These are phyloP conservation scores for Caenorhabditis panamensis DNA, from an alignment of 2,888 invertebrate genomes.

Conservation along the genomic window DNA sequence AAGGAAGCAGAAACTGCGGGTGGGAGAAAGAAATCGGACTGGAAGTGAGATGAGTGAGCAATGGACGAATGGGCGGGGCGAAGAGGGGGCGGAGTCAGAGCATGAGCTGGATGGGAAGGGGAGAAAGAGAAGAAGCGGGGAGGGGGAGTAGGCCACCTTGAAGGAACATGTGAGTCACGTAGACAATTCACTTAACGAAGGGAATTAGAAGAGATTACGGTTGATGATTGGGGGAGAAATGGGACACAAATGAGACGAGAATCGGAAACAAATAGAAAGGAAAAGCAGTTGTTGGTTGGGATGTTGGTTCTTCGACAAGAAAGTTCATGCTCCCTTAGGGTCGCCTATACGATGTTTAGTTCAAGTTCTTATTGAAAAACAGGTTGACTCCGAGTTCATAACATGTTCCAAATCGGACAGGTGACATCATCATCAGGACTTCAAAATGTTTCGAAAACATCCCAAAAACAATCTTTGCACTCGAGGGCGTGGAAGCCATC, in stretches of 20 bases:
- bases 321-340: not conserved
- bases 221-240: not conserved
- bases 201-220: not conserved
- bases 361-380: too few species aligned
- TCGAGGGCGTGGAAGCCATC: too few species aligned
- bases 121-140: not conserved
- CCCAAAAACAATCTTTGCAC: too few species aligned
- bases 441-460: too few species aligned
- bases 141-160: slow-evolving; percentile 20
- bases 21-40: not conserved
- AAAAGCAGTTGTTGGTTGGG: too few species aligned
- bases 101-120: too few species aligned
- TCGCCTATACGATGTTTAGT: too few species aligned
- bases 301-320: not conserved
- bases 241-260: not conserved
- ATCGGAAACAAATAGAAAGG: slow-evolving; percentile 7
- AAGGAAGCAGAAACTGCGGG: not conserved
- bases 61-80: slow-evolving; percentile 18
- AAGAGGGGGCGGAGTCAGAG: slow-evolving; percentile 23
- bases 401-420: too few species aligned
- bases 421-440: too few species aligned
- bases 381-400: too few species aligned
- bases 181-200: slow-evolving; percentile 7
- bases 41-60: slow-evolving; percentile 31
- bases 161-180: slow-evolving; percentile 25